phyloP scores from a whole-genome alignment of 2,888 invertebrate genomes.

The Spodoptera exigua region DNA sequence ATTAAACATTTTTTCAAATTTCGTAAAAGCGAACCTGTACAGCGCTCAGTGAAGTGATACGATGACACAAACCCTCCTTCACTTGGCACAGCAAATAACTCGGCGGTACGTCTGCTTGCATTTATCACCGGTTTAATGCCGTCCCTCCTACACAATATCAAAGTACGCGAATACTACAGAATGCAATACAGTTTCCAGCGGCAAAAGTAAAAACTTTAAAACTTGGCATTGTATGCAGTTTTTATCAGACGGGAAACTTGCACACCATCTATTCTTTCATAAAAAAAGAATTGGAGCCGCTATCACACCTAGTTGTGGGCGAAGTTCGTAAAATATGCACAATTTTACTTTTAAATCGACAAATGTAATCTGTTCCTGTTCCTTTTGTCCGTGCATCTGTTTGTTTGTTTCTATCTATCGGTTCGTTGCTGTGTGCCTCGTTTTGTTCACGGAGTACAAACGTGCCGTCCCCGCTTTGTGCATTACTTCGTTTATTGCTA shows the following conservation, averaged over 20 bases:
- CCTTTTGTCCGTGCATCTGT: conserved; percentile 27
- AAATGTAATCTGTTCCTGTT: conserved; percentile 52
- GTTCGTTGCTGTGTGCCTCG: conserved; percentile 31
- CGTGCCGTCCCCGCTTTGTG: conserved; percentile 27
- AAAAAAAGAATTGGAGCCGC: conserved; percentile 43
- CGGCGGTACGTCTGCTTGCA: conserved; percentile 13
- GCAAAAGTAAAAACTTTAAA: conserved; percentile 54
- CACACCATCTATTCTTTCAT: conserved; percentile 54
- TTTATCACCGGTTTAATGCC: conserved; percentile 44
- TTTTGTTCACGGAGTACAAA: conserved; percentile 24
- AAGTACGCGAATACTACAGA: conserved; percentile 53
- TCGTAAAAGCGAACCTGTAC: not conserved
- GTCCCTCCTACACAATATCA: conserved; percentile 46
- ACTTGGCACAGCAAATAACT: conserved; percentile 20
- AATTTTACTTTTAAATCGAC: conserved; percentile 59
- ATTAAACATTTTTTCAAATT: too few relatives aligned
- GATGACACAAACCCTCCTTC: conserved; percentile 5
- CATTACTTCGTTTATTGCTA: conserved; percentile 7
- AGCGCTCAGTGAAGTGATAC: not conserved
- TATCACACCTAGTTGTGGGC: conserved; percentile 55
- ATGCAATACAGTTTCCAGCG: conserved; percentile 50
- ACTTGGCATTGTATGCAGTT: conserved; percentile 57
- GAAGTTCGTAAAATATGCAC: conserved; percentile 51
- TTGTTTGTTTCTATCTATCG: conserved; percentile 22
- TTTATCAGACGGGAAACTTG: conserved; percentile 52